Evolutionary conservation across 2,113 vertebrate genomes (phyloP).

Genomic region (Cynocephalus volans): DNA sequence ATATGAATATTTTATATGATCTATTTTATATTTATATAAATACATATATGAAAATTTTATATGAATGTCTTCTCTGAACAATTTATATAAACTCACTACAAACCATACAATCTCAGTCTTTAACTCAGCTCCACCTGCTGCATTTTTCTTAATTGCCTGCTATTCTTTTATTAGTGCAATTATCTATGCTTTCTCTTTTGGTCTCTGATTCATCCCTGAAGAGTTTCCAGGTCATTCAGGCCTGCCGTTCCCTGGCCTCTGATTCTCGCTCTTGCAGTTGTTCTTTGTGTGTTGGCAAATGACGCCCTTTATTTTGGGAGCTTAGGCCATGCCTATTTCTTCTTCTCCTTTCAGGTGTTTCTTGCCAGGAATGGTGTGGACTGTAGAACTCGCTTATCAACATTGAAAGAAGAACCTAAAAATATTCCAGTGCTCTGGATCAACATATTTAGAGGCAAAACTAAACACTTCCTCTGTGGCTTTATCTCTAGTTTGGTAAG

Average conservation of each 20-base stretch:
- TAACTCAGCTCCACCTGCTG: not conserved
- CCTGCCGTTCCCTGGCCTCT: not conserved
- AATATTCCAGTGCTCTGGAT: not conserved
- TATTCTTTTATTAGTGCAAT: not conserved
- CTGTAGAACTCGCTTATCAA: not conserved
- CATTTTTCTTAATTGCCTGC: not conserved
- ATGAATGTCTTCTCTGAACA: not conserved
- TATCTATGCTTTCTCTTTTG: not conserved
- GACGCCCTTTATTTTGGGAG: constrained; percentile 26
- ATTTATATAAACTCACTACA: not conserved
- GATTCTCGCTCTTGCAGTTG: not conserved
- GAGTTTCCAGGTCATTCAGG: not conserved
- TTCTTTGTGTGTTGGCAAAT: not conserved
- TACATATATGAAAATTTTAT: not conserved
- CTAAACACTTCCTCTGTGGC: not conserved
- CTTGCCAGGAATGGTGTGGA: not conserved
- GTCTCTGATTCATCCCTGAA: not conserved
- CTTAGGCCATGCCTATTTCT: not conserved
- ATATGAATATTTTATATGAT: not conserved
- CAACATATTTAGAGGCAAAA: not conserved
- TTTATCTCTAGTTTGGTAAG: not conserved
- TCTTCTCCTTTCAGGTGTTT: not conserved
- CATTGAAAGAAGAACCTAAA: not conserved
- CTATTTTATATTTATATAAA: not conserved
- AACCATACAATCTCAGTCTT: not conserved